Evolutionary conservation across 2,797 vertebrate genomes (phyloP), one percentile per base, ranked within the genome.

Genomic region (Rhodeus uyekii): DNA sequence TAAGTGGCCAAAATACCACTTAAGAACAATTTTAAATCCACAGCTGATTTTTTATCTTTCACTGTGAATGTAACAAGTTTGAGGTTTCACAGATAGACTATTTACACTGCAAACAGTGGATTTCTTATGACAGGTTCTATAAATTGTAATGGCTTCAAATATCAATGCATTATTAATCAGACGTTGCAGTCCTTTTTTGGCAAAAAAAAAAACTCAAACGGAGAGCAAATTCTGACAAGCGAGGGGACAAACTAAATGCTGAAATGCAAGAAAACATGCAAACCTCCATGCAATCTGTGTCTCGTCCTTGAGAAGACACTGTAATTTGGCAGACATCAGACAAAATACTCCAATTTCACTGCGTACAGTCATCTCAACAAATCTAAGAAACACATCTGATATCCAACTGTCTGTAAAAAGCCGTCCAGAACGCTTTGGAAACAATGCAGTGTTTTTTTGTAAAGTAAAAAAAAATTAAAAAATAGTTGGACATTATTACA

Each of bases 291-390:
- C 3, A 68, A 80, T 39, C 53, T 34, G 9, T 24, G 29, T 13
- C 32, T 53, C 27, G 61, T 81, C 79, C 79, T 75, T 84, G 55
- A 82, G 44, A 13, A 64, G 80, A 82, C 13, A 32, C 78, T 72
- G 58, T 50, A 72, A 86, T 82, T 79, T 34, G 84, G 83, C 71
- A 69, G 68, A 60, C 24, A 60, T 60, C 81, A 81, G 81, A 73
- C 60, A 55, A 44, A 76, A 63, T 5, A 8, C 65, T 80, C 67
- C 8, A 32, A 8, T 80, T 61, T 71, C 78, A 71, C 29, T 24
- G 39, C 12, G 14, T 46, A 16, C 46, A 53, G 46, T 55, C 60
- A 42, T 42, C 24, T 42, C 18, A 50, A 55, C 13, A 2, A 5
- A 42, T 76, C n/a, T 42, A 76, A 61, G 36, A 29, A 29, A 12